These are phyloP conservation scores for Danio albolineatus DNA, from an alignment of 2,797 vertebrate genomes.

Conservation along the genomic window DNA sequence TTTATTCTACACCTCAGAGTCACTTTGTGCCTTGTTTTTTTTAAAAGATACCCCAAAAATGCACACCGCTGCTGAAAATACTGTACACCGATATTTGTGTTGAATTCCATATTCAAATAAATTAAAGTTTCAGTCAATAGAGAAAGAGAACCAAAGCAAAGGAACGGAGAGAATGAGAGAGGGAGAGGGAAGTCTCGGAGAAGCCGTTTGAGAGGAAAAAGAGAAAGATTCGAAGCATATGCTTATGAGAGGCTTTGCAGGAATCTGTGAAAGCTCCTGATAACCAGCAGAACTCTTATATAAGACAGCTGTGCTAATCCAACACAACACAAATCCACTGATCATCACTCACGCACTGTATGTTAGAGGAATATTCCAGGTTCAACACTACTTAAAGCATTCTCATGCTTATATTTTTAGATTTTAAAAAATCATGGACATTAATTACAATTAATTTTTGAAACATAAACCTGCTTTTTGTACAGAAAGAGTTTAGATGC, in stretches of 20 bases:
- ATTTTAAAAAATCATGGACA: no score
- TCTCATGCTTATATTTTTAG: neutral
- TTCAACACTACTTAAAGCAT: neutral
- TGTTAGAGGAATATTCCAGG: slow-evolving; percentile 11
- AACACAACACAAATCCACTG: slow-evolving; percentile 18
- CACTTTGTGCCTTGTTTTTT: slow-evolving; percentile 38
- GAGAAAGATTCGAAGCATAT: neutral
- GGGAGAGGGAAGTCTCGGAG: slow-evolving; percentile 5
- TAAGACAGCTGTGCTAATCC: slow-evolving; percentile 12
- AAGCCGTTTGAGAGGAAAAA: slow-evolving; percentile 9
- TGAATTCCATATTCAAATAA: slow-evolving; percentile 78
- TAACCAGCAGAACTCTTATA: slow-evolving; percentile 14
- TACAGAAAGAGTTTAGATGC: no score
- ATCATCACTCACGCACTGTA: neutral
- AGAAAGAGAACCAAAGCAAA: slow-evolving; percentile 46
- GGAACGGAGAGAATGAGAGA: slow-evolving; percentile 42
- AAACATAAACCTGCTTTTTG: no score
- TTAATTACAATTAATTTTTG: no score
- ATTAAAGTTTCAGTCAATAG: slow-evolving; percentile 72
- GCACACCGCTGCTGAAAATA: slow-evolving; percentile 62
- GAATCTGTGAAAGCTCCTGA: slow-evolving; percentile 9
- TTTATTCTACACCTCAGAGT: slow-evolving; percentile 24
- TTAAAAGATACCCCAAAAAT: slow-evolving; percentile 66
- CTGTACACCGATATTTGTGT: slow-evolving; percentile 63
- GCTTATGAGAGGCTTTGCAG: neutral